These are phyloP conservation scores for Tetragonisca angustula DNA, from an alignment of 2,888 invertebrate genomes.

Conservation along the genomic window DNA sequence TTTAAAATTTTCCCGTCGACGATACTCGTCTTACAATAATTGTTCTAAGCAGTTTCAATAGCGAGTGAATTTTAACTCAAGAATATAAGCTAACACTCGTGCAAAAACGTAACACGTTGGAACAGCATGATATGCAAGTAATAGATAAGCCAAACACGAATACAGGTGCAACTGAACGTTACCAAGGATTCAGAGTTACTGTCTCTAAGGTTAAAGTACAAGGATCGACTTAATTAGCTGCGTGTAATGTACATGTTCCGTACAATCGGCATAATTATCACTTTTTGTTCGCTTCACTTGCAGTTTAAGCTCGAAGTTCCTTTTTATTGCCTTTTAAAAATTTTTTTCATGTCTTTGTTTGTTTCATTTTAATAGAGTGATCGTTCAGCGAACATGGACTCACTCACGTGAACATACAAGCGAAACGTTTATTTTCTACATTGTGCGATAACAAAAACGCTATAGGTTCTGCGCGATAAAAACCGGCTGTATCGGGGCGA, in stretches of 20 bases:
- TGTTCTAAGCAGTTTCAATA: background rate
- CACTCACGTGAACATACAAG: background rate
- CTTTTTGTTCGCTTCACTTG: background rate
- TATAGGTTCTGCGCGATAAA: conserved; percentile 19
- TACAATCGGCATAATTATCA: conserved; percentile 11
- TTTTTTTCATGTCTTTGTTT: background rate
- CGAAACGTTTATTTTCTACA: conserved; percentile 5
- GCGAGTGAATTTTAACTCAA: background rate
- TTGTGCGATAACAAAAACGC: conserved; percentile 2
- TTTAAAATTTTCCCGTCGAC: too few relatives aligned
- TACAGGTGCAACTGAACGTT: conserved; percentile 16
- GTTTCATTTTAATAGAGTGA: background rate
- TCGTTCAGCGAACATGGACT: too few relatives aligned
- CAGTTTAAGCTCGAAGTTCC: background rate
- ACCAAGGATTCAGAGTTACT: conserved; percentile 33
- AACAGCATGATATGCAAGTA: conserved; percentile 1
- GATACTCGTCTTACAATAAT: too few relatives aligned
- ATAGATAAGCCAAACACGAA: conserved; percentile 13
- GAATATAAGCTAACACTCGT: background rate
- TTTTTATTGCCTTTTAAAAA: background rate
- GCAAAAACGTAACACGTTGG: conserved; percentile 5
- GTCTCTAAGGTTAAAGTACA: conserved; percentile 65
- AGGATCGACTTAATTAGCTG: conserved; percentile 64
- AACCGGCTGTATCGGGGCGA: conserved; percentile 2
- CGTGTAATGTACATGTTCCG: conserved; percentile 20